Percentiles rank a stretch among this genome's conserved stretches.
phyloP scores from a whole-genome alignment of 2,113 vertebrate genomes.

The Laticauda colubrina region DNA sequence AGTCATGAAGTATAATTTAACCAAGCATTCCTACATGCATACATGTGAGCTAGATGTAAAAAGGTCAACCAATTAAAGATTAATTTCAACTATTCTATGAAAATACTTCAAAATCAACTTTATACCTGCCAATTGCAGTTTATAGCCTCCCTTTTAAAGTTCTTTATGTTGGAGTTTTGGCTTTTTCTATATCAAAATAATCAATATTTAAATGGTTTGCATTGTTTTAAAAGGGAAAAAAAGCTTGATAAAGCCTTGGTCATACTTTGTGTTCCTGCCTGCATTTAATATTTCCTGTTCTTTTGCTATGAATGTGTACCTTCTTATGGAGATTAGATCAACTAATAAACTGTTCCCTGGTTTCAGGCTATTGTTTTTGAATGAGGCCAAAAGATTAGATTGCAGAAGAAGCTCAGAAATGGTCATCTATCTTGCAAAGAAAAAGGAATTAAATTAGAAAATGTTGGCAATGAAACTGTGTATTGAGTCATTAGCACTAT shows the following conservation, averaged over 20 bases:
- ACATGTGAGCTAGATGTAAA: background rate
- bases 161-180: background rate
- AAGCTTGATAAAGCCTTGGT: background rate
- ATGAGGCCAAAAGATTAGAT: background rate
- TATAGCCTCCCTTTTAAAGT: background rate
- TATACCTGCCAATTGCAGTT: background rate
- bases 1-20: background rate
- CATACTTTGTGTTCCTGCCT: background rate
- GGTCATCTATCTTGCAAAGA: background rate
- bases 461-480: conserved; percentile 14
- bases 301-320: conserved; percentile 17
- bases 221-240: background rate
- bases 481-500: conserved; percentile 3
- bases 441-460: conserved; percentile 5
- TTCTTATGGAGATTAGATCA: conserved; percentile 11
- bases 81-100: background rate
- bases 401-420: conserved; percentile 6
- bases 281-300: background rate
- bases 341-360: background rate
- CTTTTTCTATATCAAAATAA: background rate
- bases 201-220: background rate
- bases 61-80: background rate
- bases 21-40: background rate
- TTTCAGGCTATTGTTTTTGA: background rate
- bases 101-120: background rate